Evolutionary conservation across 2,888 invertebrate species (phyloP).

Genomic region (Dorcus hopei): DNA sequence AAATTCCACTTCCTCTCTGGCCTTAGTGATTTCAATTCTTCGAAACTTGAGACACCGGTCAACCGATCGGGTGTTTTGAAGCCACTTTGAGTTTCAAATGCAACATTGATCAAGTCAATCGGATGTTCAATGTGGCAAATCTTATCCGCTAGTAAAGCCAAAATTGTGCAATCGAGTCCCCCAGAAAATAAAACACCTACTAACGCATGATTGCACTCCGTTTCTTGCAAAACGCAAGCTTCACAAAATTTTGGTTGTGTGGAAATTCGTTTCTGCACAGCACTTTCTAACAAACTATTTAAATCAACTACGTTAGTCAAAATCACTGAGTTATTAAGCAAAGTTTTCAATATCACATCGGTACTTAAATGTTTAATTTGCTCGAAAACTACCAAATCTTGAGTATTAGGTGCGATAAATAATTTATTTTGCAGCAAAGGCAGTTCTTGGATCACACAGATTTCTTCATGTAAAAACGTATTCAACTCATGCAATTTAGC

Average conservation of each 20-base stretch:
- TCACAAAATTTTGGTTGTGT: slow-evolving; percentile 63
- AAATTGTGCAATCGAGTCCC: slow-evolving; percentile 91
- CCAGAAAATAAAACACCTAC: slow-evolving; percentile 83
- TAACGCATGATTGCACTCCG: slow-evolving; percentile 45
- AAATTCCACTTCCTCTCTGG: slow-evolving; percentile 80
- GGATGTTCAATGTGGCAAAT: slow-evolving; percentile 61
- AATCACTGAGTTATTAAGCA: slow-evolving; percentile 38
- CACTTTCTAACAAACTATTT: slow-evolving; percentile 54
- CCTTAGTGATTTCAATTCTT: slow-evolving; percentile 66
- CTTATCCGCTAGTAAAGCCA: slow-evolving; percentile 77
- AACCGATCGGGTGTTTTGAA: slow-evolving; percentile 81
- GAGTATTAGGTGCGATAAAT: slow-evolving; percentile 25
- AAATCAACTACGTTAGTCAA: slow-evolving; percentile 50
- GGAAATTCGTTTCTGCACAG: slow-evolving; percentile 59
- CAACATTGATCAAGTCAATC: slow-evolving; percentile 93
- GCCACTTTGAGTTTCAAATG: slow-evolving; percentile 64
- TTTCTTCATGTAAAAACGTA: slow-evolving; percentile 36
- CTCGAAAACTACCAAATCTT: slow-evolving; percentile 25
- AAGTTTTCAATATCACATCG: slow-evolving; percentile 41
- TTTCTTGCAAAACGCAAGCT: slow-evolving; percentile 47
- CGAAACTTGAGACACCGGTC: slow-evolving; percentile 69
- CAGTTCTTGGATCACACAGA: slow-evolving; percentile 25
- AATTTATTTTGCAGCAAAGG: slow-evolving; percentile 8
- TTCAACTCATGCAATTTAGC: slow-evolving; percentile 43
- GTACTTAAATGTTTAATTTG: slow-evolving; percentile 34